Evolutionary conservation across 2,888 invertebrate species (phyloP), one percentile per base, ranked within the genome.

Genomic region (Syritta pipiens): DNA sequence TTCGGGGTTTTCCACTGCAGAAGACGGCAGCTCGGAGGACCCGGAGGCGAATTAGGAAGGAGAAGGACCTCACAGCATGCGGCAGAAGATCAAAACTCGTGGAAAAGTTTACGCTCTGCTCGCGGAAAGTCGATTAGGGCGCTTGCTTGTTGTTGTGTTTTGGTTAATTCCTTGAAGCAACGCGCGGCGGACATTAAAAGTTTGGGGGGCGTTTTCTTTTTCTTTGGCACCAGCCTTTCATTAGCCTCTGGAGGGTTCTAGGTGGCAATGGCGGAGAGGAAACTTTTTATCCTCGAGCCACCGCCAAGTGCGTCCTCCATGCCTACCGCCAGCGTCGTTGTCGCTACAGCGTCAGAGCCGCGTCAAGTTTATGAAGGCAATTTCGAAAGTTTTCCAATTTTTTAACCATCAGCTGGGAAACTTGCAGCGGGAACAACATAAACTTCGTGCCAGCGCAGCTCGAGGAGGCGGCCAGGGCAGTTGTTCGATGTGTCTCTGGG

Each of bases 381-480:
- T 77, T 77, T 72, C 19, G 49, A 19, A 77, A 77, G 42, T 72
- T 77, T 77, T 72, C 55, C 55, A 60, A 77, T 72, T 72, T 71
- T 65, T 76, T 63, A 65, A 35, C 48, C 72, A 72, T 67, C 77
- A 72, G 53, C 77, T 72, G 28, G 10, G 32, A 48, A 57, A 63
- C 40, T 57, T 44, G 26, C 22, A 42, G 14, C 49, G 26, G 26
- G 19, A 49, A 26, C 28, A 57, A 51, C 35, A 60, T 35, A 59
- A 55, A 12, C 55, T 55, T 10, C 7, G 9, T 20, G 4, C 14
- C 3, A n/a, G 30, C 14, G n/a, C n/a, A 3, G 19, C 9, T 14
- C 28, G 9, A 1, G 40, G 19, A 12, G 17, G 37, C 20, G 14
- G 17, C 17, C 26, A 17, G 10, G 26, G 17, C 30, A 42, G 46